Conservation (phyloP, 1,140 invertebrate species). For the Brachionus rotundiformis region DNA sequence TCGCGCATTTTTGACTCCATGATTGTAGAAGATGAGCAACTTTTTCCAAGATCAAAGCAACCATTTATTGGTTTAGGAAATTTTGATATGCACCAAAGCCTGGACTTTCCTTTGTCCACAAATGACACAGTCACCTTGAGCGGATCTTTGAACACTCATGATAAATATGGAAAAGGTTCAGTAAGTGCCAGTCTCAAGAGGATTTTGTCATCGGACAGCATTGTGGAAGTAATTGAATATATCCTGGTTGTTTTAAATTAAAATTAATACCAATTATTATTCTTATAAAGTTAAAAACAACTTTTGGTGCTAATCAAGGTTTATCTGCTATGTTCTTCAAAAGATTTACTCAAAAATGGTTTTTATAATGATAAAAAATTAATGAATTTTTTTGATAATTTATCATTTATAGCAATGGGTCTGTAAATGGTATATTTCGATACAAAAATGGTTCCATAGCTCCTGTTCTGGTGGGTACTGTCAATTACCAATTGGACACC, state of each 20-base stretch:
- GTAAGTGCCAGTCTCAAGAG: constrained; percentile 26
- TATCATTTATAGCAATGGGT: constrained; percentile 23
- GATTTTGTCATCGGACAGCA: background rate
- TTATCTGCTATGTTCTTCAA: constrained; percentile 4
- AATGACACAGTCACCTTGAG: constrained; percentile 19
- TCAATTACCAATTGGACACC: constrained; percentile 47
- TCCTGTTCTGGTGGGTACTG: background rate
- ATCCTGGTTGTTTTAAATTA: too few relatives aligned
- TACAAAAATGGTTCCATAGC: constrained; percentile 47
- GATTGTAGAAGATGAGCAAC: background rate
- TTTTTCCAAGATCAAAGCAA: background rate
- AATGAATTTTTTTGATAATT: background rate
- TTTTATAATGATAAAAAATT: background rate
- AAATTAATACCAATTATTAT: too few relatives aligned
- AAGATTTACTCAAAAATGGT: constrained; percentile 50
- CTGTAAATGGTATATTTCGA: constrained; percentile 10
- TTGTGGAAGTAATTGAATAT: constrained; percentile 50
- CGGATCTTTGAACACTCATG: constrained; percentile 24
- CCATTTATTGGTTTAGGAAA: constrained; percentile 18
- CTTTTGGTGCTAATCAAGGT: constrained; percentile 22
- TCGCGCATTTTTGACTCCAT: constrained; percentile 9
- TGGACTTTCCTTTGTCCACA: constrained; percentile 26
- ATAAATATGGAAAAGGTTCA: constrained; percentile 14
- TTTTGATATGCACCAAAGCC: constrained; percentile 34
- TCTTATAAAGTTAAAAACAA: constrained; percentile 50